These are phyloP conservation scores for Xanthia icteritia DNA, from an alignment of 2,888 invertebrate genomes.

Conservation along the genomic window DNA sequence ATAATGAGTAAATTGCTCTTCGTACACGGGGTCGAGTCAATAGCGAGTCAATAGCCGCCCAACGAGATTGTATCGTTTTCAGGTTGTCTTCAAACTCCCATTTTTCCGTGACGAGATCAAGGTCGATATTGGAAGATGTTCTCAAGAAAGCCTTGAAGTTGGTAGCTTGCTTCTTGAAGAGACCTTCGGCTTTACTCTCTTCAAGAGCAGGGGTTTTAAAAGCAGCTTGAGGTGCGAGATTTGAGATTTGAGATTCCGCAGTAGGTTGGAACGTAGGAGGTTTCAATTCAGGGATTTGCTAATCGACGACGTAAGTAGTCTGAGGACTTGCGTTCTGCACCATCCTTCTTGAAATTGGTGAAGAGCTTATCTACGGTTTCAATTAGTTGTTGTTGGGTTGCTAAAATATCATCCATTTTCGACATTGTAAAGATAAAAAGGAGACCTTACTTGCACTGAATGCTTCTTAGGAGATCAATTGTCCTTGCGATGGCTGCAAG, in stretches of 20 bases:
- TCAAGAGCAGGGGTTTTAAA: constrained; percentile 2
- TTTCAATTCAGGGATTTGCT: constrained; percentile 21
- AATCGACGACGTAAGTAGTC: too few species aligned
- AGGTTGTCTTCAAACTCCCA: constrained; percentile 34
- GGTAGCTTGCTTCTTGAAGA: constrained; percentile 25
- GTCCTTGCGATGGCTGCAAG: too few species aligned
- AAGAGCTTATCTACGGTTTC: constrained; percentile 5
- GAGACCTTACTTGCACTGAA: constrained; percentile 24
- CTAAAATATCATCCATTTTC: constrained; percentile 20
- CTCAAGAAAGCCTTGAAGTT: constrained; percentile 29
- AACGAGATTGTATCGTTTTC: constrained; percentile 16
- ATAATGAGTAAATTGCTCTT: constrained; percentile 23
- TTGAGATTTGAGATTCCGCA: not conserved
- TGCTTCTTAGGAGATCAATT: constrained; percentile 7
- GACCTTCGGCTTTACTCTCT: constrained; percentile 2
- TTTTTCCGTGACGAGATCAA: too few species aligned
- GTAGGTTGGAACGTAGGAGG: constrained; percentile 23
- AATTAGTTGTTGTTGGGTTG: constrained; percentile 20
- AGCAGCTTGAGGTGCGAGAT: not conserved
- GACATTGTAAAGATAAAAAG: constrained; percentile 6
- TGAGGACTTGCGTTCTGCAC: too few species aligned
- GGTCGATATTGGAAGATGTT: constrained; percentile 14
- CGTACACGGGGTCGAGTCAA: constrained; percentile 12
- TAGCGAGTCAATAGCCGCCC: too few species aligned
- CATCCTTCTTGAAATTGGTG: too few species aligned